Evolutionary conservation across 1,140 invertebrate species (phyloP), one percentile per base, ranked within the genome.

Genomic region (Penaeus chinensis): DNA sequence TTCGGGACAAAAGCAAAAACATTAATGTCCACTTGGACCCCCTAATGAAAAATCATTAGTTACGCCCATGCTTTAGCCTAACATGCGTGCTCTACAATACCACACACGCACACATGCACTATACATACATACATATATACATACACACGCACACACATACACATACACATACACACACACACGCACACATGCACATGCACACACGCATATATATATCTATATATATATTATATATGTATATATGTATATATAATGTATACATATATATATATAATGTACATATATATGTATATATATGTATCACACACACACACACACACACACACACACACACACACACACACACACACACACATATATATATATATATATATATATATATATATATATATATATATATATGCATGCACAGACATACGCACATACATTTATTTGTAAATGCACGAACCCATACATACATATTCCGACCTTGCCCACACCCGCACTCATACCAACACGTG

Each of bases 291-390:
- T 69, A 18, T 69, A 69, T 69, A 69, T 69, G 7, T 47, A n/a
- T n/a, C n/a, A 69, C 13, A 69, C 13, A 69, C 13, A 69, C 65
- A 69, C 13, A 69, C 65, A 69, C 13, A 69, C 65, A 69, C 13
- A 69, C 13, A 69, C 13, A 69, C 13, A 69, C 13, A 69, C 13
- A 69, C 13, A 69, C 13, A 69, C 13, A 69, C 13, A 69, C 13
- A 69, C 13, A 69, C 13, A 69, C 13, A 69, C n/a, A 65, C n/a
- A 65, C n/a, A n/a, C n/a, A 32, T 69, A 69, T 69, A 69, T 69
- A 69, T 69, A 69, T 69, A 69, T 69, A 69, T 69, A 69, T 69
- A 69, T 69, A 69, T 69, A 69, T 69, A 69, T 69, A 69, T 69
- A 69, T 69, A 69, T 69, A 69, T 69, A 69, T 69, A 69, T 69